Percentiles rank a stretch among this genome's conserved stretches.
phyloP scores from a whole-genome alignment of 2,797 vertebrate genomes.

The Pipistrellus pygmaeus region DNA sequence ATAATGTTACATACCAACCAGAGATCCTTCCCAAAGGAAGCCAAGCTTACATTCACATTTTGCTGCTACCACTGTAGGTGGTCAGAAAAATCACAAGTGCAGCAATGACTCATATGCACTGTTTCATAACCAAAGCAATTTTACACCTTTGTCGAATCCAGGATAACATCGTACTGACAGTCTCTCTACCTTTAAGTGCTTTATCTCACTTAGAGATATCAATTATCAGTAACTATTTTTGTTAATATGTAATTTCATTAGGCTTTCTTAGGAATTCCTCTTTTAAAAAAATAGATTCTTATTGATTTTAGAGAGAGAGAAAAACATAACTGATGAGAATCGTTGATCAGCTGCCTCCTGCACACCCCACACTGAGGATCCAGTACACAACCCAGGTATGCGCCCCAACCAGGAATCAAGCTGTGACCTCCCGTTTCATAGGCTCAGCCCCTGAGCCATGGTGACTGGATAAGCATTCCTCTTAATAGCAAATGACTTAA shows the following conservation, averaged over 20 bases:
- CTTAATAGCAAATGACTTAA: conserved; percentile 36
- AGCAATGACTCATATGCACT: background rate
- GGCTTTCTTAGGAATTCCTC: conserved; percentile 52
- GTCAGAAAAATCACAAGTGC: conserved; percentile 55
- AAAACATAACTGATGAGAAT: background rate
- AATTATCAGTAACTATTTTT: conserved; percentile 24
- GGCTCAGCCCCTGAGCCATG: too few relatives aligned
- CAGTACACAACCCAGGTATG: too few relatives aligned
- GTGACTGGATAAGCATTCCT: background rate
- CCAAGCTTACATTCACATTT: background rate
- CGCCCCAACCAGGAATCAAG: background rate
- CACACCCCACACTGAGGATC: too few relatives aligned
- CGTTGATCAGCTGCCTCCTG: background rate
- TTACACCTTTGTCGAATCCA: background rate
- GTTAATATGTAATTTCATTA: conserved; percentile 29
- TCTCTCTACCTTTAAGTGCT: conserved; percentile 34
- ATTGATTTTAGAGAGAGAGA: background rate
- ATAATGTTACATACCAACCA: conserved; percentile 26
- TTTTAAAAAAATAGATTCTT: background rate
- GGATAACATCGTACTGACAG: background rate
- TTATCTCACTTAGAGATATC: background rate
- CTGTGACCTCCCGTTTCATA: too few relatives aligned
- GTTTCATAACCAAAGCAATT: conserved; percentile 63
- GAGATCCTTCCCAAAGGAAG: background rate
- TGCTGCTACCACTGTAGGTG: background rate